Evolutionary conservation across 2,113 vertebrate species (phyloP), one percentile per base, ranked within the genome.

Genomic region (Trematocara stigmaticum): DNA sequence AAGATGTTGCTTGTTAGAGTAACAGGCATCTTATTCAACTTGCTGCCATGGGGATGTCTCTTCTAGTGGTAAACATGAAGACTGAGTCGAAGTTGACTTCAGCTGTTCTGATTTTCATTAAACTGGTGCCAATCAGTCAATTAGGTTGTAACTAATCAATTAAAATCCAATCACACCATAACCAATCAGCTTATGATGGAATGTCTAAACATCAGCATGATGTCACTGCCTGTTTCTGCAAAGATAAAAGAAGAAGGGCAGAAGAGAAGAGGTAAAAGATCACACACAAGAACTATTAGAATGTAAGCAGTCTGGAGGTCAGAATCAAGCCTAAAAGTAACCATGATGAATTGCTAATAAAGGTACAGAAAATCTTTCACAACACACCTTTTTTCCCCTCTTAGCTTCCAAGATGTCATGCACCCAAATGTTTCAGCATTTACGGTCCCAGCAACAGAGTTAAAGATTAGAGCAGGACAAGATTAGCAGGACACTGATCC

Each of bases 111-210:
- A 38, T 88, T 90, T 91, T 87, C 79, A 92, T 91, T 87, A 92
- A 81, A 87, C 9, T 29, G 11, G 78, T 5, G 83, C 74, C 91
- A 83, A 92, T 93, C 90, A 87, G 84, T 87, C 93, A 95, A 94
- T 94, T 95, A 94, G 26, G 38, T 87, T 86, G 92, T 86, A 92
- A 93, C 94, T 92, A 95, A 96, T 95, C 94, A 95, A 94, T 95
- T 95, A 93, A 93, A 93, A 94, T 95, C 91, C 93, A 95, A 95
- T 96, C 92, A 94, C 82, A 26, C 85, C 93, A 90, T 92, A 91
- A 87, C 94, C 91, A 94, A 92, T 95, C 87, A 49, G 83, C 83
- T 92, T 81, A 85, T 88, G 87, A 94, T 83, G 85, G 79, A 71
- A 78, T 79, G 89, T 45, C 82, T 78, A 84, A 93, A 90, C 86